Evolutionary conservation across 2,888 invertebrate species (phyloP), one percentile per base, ranked within the genome.

Genomic region (Athalia cordata): DNA sequence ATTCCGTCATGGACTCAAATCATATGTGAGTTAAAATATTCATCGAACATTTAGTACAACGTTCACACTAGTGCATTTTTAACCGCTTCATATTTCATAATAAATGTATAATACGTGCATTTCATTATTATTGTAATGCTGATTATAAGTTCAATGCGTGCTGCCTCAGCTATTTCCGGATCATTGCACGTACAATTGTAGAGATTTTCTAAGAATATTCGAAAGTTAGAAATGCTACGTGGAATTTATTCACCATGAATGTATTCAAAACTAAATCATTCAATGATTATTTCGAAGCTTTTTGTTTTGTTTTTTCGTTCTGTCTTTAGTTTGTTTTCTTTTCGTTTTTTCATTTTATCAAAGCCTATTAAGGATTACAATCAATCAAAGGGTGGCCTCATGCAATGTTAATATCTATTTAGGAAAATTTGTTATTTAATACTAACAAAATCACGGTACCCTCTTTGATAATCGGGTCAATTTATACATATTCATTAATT

Each of bases 331-430:
- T 15, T 7, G 49, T 15, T 11, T 55, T 29, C 8, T 29, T 50
- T 50, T 5, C 8, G 2, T 66, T n/a, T 66, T 45, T 65, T 65
- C 5, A 8, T 13, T 49, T 49, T 50, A 13, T 62, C 62, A n/a
- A 55, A 55, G 8, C 4, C 9, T n/a, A 11, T 55, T 55, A 11
- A 55, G 43, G 15, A 55, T 55, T 43, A 52, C 52, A 68, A 13
- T 52, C 87, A 88, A 89, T 89, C 87, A 89, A 86, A 83, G 87
- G 85, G 85, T 86, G 87, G 86, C 85, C 87, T 86, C 84, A 78
- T 85, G 85, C 85, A 85, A 85, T 87, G 87, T 89, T 89, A 84
- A 85, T 86, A 87, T 29, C 29, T 29, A 29, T 29, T 89, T 88
- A 88, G 87, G 85, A 84, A 85, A 86, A 83, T 87, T 87, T 86